These are phyloP conservation scores for Clupea harengus DNA, from an alignment of 2,113 vertebrate genomes.

Conservation along the genomic window DNA sequence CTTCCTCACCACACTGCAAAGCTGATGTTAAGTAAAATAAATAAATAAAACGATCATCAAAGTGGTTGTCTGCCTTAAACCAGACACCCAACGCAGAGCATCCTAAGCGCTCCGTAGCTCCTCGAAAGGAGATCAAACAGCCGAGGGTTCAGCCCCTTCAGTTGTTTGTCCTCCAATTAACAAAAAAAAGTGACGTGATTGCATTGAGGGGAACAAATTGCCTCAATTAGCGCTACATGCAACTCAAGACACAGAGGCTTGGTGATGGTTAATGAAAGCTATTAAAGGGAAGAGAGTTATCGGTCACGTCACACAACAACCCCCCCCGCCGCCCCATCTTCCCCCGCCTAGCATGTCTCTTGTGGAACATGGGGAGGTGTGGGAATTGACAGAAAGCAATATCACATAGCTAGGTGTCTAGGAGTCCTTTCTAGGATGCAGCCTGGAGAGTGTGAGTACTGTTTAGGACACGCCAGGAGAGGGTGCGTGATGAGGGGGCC, in stretches of 20 bases:
- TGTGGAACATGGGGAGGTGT: too few relatives aligned
- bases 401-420: not conserved
- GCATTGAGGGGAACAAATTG: constrained; percentile 69
- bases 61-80: not conserved
- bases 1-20: not conserved
- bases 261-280: constrained; percentile 70
- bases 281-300: constrained; percentile 47
- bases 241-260: constrained; percentile 63
- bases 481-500: not conserved
- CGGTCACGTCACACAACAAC: not conserved
- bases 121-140: constrained; percentile 11
- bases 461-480: constrained; percentile 13
- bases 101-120: not conserved
- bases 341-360: too few relatives aligned
- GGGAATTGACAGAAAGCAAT: not conserved
- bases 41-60: not conserved
- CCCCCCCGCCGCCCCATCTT: too few relatives aligned
- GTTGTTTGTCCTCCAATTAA: constrained; percentile 65
- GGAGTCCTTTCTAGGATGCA: too few relatives aligned
- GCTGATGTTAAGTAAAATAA: not conserved
- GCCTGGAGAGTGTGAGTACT: too few relatives aligned
- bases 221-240: constrained; percentile 68
- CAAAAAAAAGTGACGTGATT: constrained; percentile 48
- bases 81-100: not conserved
- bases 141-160: constrained; percentile 26